Evolutionary conservation across 92 coral and sea anemone genomes (phyloP), one percentile per base, ranked within the genome.

Genomic region (Paramuricea clavata): DNA sequence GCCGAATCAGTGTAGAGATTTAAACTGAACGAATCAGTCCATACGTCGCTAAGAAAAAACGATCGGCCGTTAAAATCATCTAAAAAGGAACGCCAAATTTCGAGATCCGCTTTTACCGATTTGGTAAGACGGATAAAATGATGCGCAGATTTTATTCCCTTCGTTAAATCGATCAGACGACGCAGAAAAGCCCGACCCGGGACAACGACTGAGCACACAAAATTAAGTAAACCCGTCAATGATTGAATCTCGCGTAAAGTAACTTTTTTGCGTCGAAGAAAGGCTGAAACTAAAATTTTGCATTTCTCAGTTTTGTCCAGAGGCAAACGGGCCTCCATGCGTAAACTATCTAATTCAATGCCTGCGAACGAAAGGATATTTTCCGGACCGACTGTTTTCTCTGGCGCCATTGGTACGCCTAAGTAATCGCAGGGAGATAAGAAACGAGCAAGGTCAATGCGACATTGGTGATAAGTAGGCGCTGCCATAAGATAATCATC

Each of bases 401-500:
- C 92, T 12, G 90, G 86, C 87, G 90, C 56, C 91, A 90, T n/a
- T n/a, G n/a, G n/a, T n/a, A n/a, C 83, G 19, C 94, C 88, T 0
- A 89, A 43, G 39, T 86, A 86, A 15, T 22, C 11, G 44, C 94
- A 92, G 8, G 85, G 61, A 39, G 33, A 12, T 22, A 89, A 15
- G 54, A 85, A 91, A 12, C 15, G 52, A 47, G 17, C 52, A 47
- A 47, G 16, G 16, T 47, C 2, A 89, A 12, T 0, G 19, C 73
- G 74, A 67, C 94, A 91, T 13, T 83, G 60, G 19, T 70, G 60
- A 6, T 12, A 19, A 0, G 92, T 42, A 23, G 87, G 78, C 15
- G 93, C 92, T 31, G 86, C 87, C 65, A 25, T 57, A 16, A 57
- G 26, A 57, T 25, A 57, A 57, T 25, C 65, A 22, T 52, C 11